Conservation (phyloP, 2,888 invertebrate species). For the Athetis lepigone region DNA sequence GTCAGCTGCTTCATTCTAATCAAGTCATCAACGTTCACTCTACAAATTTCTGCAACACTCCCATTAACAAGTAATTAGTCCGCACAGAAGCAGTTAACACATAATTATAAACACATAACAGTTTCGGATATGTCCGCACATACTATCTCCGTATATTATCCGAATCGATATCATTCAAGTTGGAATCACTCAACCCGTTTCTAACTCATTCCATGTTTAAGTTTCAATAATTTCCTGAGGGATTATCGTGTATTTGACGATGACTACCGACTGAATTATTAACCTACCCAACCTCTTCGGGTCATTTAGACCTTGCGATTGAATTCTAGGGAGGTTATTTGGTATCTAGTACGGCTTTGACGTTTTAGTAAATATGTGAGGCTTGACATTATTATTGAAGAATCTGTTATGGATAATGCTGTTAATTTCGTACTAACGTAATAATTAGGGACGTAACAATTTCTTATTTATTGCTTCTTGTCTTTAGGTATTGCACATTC, state of each 20-base stretch:
- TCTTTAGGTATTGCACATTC: too few species aligned
- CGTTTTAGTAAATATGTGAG: slow-evolving; percentile 14
- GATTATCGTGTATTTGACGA: slow-evolving; percentile 81
- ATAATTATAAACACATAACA: slow-evolving; percentile 58
- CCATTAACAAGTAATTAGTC: slow-evolving; percentile 59
- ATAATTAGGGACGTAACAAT: too few species aligned
- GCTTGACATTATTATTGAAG: too few species aligned
- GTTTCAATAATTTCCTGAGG: slow-evolving; percentile 87
- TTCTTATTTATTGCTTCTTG: too few species aligned
- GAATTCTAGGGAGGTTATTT: slow-evolving; percentile 60
- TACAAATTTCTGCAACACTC: slow-evolving; percentile 32
- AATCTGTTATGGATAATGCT: too few species aligned
- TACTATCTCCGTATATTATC: slow-evolving; percentile 50
- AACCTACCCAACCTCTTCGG: slow-evolving; percentile 73
- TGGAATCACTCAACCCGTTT: slow-evolving; percentile 72
- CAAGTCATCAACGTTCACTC: slow-evolving; percentile 25
- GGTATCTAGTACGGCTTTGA: slow-evolving; percentile 23
- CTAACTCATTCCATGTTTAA: slow-evolving; percentile 80
- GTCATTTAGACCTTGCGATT: slow-evolving; percentile 71
- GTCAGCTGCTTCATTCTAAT: slow-evolving; percentile 19
- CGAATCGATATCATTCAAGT: slow-evolving; percentile 64
- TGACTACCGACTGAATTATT: slow-evolving; percentile 81
- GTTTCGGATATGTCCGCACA: slow-evolving; percentile 45
- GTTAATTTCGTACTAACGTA: too few species aligned
- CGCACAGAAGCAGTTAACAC: slow-evolving; percentile 53